A percentile compares a stretch with the other conserved stretches of the same genome.
These are phyloP conservation scores for Xiphorhynchus elegans DNA, from an alignment of 2,113 vertebrate genomes.

Conservation along the genomic window DNA sequence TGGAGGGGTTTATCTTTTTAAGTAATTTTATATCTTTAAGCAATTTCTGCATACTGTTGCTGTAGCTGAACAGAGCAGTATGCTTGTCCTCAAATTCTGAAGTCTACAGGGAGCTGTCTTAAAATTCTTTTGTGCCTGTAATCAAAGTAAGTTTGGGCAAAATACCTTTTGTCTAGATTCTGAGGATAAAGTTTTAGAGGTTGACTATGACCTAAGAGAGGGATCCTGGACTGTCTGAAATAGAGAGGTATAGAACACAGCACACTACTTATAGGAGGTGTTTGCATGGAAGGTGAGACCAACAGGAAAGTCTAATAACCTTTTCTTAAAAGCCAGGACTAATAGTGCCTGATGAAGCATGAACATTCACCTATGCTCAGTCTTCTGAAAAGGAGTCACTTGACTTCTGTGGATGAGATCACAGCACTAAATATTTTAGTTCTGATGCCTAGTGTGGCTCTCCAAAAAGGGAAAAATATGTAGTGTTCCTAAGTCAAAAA, in stretches of 20 bases:
- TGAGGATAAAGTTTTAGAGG: background rate
- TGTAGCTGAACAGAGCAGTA: background rate
- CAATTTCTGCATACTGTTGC: background rate
- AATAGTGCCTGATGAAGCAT: background rate
- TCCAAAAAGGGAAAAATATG: background rate
- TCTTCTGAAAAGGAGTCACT: background rate
- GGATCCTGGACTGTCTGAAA: background rate
- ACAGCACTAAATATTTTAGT: background rate
- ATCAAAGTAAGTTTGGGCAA: fast-evolving
- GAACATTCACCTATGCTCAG: background rate
- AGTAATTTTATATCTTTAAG: background rate
- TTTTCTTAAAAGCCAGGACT: background rate
- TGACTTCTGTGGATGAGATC: background rate
- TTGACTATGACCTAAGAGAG: background rate
- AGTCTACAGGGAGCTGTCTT: background rate
- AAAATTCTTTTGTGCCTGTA: background rate
- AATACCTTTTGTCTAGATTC: background rate
- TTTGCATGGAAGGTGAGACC: background rate
- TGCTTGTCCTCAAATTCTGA: background rate
- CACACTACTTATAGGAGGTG: background rate
- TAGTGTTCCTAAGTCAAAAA: background rate
- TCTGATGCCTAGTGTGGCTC: background rate
- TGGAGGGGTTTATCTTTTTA: background rate
- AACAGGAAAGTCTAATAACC: background rate
- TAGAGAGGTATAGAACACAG: background rate